Conservation (phyloP, 2,888 invertebrate genomes). For the Deilephila elpenor region DNA sequence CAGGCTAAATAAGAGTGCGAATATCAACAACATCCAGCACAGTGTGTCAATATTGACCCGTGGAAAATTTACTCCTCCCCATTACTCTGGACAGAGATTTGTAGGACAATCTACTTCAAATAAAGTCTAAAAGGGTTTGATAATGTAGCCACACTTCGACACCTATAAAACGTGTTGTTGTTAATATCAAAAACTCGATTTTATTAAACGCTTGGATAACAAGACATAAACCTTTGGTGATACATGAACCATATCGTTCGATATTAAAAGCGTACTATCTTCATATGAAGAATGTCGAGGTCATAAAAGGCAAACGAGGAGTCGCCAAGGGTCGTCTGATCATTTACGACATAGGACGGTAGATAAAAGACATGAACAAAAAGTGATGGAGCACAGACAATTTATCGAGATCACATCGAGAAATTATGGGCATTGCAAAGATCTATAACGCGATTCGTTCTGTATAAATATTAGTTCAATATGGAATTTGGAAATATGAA, state of each 20-base stretch:
- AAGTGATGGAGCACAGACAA: slow-evolving; percentile 15
- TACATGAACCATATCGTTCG: slow-evolving; percentile 6
- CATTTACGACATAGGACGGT: slow-evolving; percentile 16
- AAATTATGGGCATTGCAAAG: slow-evolving; percentile 12
- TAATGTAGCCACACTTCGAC: slow-evolving; percentile 2
- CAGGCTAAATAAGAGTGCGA: slow-evolving; percentile 39
- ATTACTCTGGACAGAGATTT: slow-evolving; percentile 39
- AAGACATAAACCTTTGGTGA: slow-evolving; percentile 17
- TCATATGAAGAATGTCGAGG: slow-evolving; percentile 15
- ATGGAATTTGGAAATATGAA: neutral
- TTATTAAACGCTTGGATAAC: slow-evolving; percentile 22
- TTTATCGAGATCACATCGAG: slow-evolving; percentile 24
- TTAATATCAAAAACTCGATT: slow-evolving; percentile 16
- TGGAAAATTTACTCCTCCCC: slow-evolving; percentile 43
- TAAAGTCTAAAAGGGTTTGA: slow-evolving; percentile 34
- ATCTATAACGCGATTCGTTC: slow-evolving; percentile 22
- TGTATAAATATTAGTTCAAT: neutral
- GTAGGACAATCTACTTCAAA: slow-evolving; percentile 32
- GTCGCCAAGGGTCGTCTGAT: slow-evolving; percentile 5
- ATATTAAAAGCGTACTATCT: slow-evolving; percentile 4
- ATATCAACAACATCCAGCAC: slow-evolving; percentile 36
- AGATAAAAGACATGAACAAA: slow-evolving; percentile 15
- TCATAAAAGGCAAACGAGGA: slow-evolving; percentile 16
- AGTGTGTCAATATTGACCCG: slow-evolving; percentile 44
- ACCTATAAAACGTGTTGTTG: slow-evolving; percentile 24